A percentile compares a stretch with the other conserved stretches of the same genome.
Conservation (phyloP, 1,140 invertebrate species). For the Charaxes varanes region DNA sequence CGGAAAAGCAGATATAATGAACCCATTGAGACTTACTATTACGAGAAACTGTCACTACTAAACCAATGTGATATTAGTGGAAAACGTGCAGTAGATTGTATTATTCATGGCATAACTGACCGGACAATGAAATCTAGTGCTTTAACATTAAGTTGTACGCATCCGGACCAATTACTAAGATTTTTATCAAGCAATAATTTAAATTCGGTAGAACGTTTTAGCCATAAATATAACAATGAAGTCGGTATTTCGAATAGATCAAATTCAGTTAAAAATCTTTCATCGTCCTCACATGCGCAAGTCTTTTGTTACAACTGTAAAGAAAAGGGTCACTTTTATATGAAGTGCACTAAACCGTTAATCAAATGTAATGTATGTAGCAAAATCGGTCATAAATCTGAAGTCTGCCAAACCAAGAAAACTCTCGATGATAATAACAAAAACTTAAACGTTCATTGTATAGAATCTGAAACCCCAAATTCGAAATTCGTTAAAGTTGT, state of each 20-base stretch:
- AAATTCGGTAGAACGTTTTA: too few relatives aligned
- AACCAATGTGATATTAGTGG: slow-evolving; percentile 28
- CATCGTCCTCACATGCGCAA: too few relatives aligned
- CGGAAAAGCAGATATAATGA: slow-evolving; percentile 25
- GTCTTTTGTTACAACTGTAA: slow-evolving; percentile 17
- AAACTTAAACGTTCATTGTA: slow-evolving; percentile 3
- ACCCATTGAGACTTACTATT: slow-evolving; percentile 27
- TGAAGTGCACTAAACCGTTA: slow-evolving; percentile 11
- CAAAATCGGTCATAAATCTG: slow-evolving; percentile 10
- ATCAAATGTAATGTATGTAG: slow-evolving; percentile 11
- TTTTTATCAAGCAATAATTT: slow-evolving; percentile 29
- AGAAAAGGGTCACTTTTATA: slow-evolving; percentile 10
- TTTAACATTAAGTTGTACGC: slow-evolving; percentile 16
- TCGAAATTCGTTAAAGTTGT: slow-evolving; percentile 4
- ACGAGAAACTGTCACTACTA: slow-evolving; percentile 28
- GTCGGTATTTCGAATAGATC: not conserved
- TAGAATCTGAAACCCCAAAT: not conserved
- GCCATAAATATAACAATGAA: not conserved
- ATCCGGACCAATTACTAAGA: slow-evolving; percentile 25
- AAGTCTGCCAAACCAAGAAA: slow-evolving; percentile 1
- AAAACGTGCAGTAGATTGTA: slow-evolving; percentile 30
- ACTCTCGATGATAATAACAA: not conserved
- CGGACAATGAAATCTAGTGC: slow-evolving; percentile 25
- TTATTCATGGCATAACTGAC: slow-evolving; percentile 30
- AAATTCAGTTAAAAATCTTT: not conserved